phyloP scores from a whole-genome alignment of 2,113 vertebrate genomes.

The Rhynchopsitta pachyrhyncha region DNA sequence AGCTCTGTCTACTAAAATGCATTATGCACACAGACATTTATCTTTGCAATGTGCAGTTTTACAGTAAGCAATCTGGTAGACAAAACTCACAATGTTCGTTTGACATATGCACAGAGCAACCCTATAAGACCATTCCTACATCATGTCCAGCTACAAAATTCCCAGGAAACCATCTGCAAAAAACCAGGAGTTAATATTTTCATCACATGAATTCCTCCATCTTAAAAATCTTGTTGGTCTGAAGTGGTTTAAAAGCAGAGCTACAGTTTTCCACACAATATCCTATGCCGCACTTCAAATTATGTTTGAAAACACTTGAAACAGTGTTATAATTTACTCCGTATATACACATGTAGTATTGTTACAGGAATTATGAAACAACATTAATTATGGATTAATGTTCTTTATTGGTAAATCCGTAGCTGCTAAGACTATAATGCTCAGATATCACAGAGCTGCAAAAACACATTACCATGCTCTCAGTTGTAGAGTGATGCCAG shows the following conservation, averaged over 20 bases:
- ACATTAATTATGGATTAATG: background rate
- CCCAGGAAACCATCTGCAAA: background rate
- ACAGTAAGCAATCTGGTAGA: background rate
- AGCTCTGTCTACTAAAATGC: background rate
- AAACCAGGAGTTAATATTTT: background rate
- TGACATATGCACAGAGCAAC: background rate
- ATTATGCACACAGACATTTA: background rate
- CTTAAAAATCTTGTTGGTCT: background rate
- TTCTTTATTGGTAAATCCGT: background rate
- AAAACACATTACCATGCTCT: background rate
- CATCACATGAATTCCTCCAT: background rate
- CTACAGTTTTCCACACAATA: background rate
- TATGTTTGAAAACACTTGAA: background rate
- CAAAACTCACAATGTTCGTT: rapidly evolving
- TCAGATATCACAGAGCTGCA: background rate
- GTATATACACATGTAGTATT: background rate
- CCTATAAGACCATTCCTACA: background rate
- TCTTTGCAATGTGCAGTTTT: background rate
- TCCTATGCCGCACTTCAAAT: background rate
- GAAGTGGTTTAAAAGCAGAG: background rate
- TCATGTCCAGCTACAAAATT: rapidly evolving
- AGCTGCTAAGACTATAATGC: background rate
- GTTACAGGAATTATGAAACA: background rate
- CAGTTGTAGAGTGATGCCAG: background rate
- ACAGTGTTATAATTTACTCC: background rate